Base-by-base conservation (phyloP, 2,113 vertebrate genomes). In the Pristiophorus japonicus region DNA sequence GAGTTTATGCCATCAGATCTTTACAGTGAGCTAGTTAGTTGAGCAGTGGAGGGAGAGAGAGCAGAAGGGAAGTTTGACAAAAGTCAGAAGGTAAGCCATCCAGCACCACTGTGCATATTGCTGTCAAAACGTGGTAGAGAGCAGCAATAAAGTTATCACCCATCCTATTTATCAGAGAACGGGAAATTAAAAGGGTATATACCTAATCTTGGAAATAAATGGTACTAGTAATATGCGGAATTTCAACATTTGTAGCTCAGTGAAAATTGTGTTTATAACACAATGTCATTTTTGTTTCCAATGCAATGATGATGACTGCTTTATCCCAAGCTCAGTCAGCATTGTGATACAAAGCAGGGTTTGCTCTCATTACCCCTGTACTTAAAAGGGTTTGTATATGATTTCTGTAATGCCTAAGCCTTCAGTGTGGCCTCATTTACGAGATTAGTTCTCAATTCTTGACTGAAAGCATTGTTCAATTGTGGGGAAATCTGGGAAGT, bases 361-460 rank as follows among this genome's bases (percentile, higher is more conserved):
- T 81, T 81, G n/a, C 88, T 92, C 59, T 92, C 59, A 59, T 92
- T 92, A 63, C 12, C n/a, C 59, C 55, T 22, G 62, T 38, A 91
- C 88, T 91, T 91, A 16, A 88, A 88, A 88, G 47, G 85, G 85
- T 88, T 88, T 91, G 30, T 62, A 62, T 62, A 59, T n/a, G 34
- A 20, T 63, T 63, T 55, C 85, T 55, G 59, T 38, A 91, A 63
- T 42, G 55, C 5, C 88, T 92, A 92, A 63, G 34, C 88, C 88
- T n/a, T n/a, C 14, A 65, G 20, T 38, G 16, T n/a, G 34, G 88
- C 65, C 59, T 63, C 34, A 92, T 92, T 92, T 92, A 59, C 30
- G 14, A 92, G 59, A 92, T 92, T 92, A 92, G 59, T 63, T 92
- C n/a, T 38, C 14, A 63, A 92, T 92, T 63, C 88, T 92, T 92